These are phyloP conservation scores for Lordiphosa clarofinis DNA, from an alignment of 1,140 invertebrate genomes.

Conservation along the genomic window DNA sequence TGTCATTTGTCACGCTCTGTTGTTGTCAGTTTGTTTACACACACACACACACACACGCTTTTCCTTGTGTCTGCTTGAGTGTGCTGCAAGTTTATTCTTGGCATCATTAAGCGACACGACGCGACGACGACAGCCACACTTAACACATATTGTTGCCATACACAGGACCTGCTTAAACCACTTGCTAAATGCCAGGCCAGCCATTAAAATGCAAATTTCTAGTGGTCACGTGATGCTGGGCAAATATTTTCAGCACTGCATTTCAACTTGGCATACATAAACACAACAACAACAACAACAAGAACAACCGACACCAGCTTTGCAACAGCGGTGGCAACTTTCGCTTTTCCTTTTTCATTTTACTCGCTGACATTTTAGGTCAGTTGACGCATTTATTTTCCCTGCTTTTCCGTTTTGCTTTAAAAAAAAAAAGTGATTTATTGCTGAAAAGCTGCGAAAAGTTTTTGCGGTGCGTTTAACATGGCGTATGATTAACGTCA, in stretches of 20 bases:
- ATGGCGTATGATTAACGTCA: constrained; percentile 76
- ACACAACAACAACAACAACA: constrained; percentile 16
- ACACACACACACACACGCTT: constrained; percentile 1
- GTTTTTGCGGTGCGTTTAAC: constrained; percentile 60
- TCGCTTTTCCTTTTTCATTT: constrained; percentile 45
- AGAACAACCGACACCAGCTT: constrained; percentile 34
- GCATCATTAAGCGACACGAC: constrained; percentile 60
- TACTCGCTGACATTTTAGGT: constrained; percentile 67
- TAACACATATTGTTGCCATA: constrained; percentile 63
- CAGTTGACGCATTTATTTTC: constrained; percentile 72
- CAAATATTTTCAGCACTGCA: constrained; percentile 36
- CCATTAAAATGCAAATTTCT: constrained; percentile 75
- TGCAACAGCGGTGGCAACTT: constrained; percentile 40
- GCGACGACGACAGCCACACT: constrained; percentile 56
- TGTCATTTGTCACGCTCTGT: constrained; percentile 72
- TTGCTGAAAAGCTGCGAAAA: constrained; percentile 46
- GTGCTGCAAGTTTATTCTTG: constrained; percentile 65
- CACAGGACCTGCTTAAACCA: constrained; percentile 25
- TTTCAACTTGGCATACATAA: constrained; percentile 51
- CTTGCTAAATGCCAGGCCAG: constrained; percentile 49
- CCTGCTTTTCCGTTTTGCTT: constrained; percentile 6
- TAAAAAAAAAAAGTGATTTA: constrained; percentile 65
- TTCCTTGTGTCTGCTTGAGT: constrained; percentile 20
- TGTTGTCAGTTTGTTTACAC: constrained; percentile 48
- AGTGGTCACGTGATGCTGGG: constrained; percentile 65